Evolutionary conservation across 92 coral and sea anemone genomes (phyloP), one percentile per base, ranked within the genome.

Genomic region (Zoanthus gigantus): DNA sequence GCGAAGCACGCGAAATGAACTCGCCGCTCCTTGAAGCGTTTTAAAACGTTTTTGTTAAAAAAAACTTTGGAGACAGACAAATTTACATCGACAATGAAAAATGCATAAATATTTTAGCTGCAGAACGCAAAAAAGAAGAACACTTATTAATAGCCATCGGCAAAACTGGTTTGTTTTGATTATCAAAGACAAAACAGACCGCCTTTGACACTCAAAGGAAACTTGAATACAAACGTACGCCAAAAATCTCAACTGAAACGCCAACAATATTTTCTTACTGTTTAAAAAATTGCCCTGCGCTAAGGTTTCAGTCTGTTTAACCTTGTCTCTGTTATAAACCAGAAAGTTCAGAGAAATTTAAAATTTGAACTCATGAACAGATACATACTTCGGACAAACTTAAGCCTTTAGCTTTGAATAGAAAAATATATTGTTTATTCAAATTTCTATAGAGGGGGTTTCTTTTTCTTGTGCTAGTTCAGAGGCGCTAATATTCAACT

Each of bases 1-100:
- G 18, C 2, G 58, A 56, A 81, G 85, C 85, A 81, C 85, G 85
- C 85, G 76, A 81, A 34, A 81, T 81, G 67, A 81, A 81, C 45
- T 63, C 31, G 29, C 56, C 28, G 58, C 30, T 67, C 74, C 47
- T 71, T 13, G 15, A 13, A 42, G 28, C 46, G 29, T 63, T 28
- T 8, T 18, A 28, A 46, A 3, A 23, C 9, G 32, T 50, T 46
- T 42, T 50, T 42, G 74, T 15, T 67, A 2, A 45, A 81, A 23
- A 46, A 67, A 81, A 10, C 74, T 47, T 42, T 65, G 47, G 74
- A 13, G 18, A 10, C 7, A 12, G 47, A 12, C 28, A 13, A 18
- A 46, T 66, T n/a, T 81, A 14, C 60, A 60, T 81, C 85, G 9
- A 11, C 12, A 66, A 28, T 53, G 15, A 65, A 81, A 66, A 30